A percentile compares a stretch with the other conserved stretches of the same genome.
Evolutionary conservation across 1,140 invertebrate genomes (phyloP).

Genomic region (Nymphalis io): DNA sequence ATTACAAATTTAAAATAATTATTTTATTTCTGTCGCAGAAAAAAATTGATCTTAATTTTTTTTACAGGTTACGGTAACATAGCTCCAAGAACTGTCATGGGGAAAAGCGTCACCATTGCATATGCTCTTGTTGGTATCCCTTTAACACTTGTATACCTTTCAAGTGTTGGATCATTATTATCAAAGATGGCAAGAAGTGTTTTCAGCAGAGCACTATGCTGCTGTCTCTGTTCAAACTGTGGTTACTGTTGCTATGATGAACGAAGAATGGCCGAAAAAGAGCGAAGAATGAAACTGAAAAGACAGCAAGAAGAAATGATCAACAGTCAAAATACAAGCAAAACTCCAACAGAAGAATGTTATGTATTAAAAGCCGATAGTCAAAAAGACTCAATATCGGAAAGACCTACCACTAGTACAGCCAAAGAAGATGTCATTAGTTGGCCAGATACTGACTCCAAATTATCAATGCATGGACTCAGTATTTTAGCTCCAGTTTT

Average conservation of each 20-base stretch:
- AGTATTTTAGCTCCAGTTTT: constrained; percentile 90
- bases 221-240: constrained; percentile 91
- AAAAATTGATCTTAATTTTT: constrained; percentile 20
- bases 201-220: constrained; percentile 90
- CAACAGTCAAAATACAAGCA: constrained; percentile 83
- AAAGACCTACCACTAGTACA: constrained; percentile 71
- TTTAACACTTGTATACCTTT: constrained; percentile 93
- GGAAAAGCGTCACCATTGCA: constrained; percentile 92
- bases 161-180: constrained; percentile 90
- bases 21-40: not conserved
- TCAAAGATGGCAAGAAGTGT: constrained; percentile 93
- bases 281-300: constrained; percentile 88
- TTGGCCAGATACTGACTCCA: constrained; percentile 84
- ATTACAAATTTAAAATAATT: too few species aligned
- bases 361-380: constrained; percentile 83
- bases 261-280: constrained; percentile 91
- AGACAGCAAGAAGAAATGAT: constrained; percentile 88
- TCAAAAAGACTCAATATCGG: constrained; percentile 70
- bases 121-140: constrained; percentile 96
- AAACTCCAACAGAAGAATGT: constrained; percentile 85
- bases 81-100: constrained; percentile 88
- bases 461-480: constrained; percentile 87
- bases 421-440: constrained; percentile 77
- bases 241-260: constrained; percentile 94
- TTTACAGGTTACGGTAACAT: constrained; percentile 93